Evolutionary conservation across 1,140 invertebrate species (phyloP).

Genomic region (Hermatobates lingyangjiaoensis): DNA sequence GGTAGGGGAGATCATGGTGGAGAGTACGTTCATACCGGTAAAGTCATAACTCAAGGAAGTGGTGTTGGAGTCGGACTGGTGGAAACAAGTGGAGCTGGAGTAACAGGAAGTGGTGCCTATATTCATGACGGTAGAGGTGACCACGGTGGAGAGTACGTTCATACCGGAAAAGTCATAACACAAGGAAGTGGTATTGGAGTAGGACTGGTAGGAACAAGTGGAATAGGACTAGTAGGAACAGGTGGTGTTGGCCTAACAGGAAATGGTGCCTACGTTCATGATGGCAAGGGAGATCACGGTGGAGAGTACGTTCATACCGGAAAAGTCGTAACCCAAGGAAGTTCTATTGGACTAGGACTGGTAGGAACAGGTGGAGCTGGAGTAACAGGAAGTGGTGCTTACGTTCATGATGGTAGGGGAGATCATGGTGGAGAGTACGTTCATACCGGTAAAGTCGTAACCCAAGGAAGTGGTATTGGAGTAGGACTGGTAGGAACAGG

Average conservation of each 20-base stretch:
- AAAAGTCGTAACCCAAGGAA: too few species aligned
- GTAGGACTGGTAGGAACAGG: slow-evolving; percentile 1
- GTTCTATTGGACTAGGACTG: too few species aligned
- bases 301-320: slow-evolving; percentile 19
- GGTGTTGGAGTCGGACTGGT: neutral
- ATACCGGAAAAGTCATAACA: neutral
- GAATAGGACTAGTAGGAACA: too few species aligned
- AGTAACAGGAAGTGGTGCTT: slow-evolving; percentile 11
- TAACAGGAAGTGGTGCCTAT: slow-evolving; percentile 9
- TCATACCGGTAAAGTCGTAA: slow-evolving; percentile 18
- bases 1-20: slow-evolving; percentile 20
- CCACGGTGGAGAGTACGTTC: slow-evolving; percentile 4
- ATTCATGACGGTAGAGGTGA: slow-evolving; percentile 3
- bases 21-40: slow-evolving; percentile 18
- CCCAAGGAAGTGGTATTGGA: neutral
- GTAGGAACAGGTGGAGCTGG: neutral
- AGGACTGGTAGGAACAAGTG: neutral
- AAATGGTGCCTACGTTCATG: slow-evolving; percentile 22
- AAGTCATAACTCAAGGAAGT: slow-evolving; percentile 12
- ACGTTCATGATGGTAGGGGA: slow-evolving; percentile 17
- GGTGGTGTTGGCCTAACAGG: too few species aligned
- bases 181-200: neutral
- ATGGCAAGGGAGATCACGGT: slow-evolving; percentile 17
- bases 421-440: slow-evolving; percentile 19
- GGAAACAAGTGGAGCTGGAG: neutral